Conservation (phyloP, 2,113 vertebrate species). For the Calyptomena viridis region DNA sequence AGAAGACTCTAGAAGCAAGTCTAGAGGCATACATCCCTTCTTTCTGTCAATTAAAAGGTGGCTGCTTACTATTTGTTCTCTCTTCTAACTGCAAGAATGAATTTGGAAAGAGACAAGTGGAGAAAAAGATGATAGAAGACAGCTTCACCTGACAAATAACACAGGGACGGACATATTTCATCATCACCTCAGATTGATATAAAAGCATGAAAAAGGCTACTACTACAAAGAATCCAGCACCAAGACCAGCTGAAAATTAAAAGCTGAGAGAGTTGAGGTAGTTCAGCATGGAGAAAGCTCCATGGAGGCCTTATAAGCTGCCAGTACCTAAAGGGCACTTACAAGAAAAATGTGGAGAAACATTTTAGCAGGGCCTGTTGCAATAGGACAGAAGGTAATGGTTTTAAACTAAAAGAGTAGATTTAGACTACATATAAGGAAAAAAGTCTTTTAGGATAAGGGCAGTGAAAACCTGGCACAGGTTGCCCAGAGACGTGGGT, state of each 20-base stretch:
- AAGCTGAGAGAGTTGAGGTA: neutral
- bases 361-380: neutral
- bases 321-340: neutral
- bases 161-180: neutral
- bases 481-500: neutral
- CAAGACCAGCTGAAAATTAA: neutral
- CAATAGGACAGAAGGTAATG: neutral
- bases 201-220: neutral
- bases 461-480: neutral
- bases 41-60: neutral
- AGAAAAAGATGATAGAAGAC: neutral
- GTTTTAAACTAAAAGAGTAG: neutral
- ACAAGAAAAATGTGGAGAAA: neutral
- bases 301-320: neutral
- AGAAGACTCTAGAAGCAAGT: neutral
- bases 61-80: neutral
- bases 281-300: neutral
- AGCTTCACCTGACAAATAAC: neutral
- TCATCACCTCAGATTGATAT: neutral
- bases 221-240: neutral
- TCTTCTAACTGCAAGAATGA: neutral
- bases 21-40: neutral
- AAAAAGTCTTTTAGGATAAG: neutral
- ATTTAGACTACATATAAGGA: neutral
- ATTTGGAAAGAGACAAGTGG: neutral